Percentiles rank a stretch among this genome's conserved stretches.
Evolutionary conservation across 2,113 vertebrate genomes (phyloP).

Genomic region (Ranitomeya imitator): DNA sequence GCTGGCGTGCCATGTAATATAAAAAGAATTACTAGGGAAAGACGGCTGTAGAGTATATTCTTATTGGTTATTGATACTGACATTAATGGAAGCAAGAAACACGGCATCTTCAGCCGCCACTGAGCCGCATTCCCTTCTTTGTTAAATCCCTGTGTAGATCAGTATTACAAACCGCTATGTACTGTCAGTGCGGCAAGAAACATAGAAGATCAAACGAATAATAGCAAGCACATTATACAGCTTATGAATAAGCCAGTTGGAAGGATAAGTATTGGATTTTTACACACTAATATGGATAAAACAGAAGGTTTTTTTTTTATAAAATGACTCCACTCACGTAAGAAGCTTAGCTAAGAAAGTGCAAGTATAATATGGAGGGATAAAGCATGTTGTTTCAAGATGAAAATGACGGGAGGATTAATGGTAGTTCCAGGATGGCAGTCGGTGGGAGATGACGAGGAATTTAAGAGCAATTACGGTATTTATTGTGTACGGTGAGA

Average conservation of each 20-base stretch:
- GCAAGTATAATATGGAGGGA: constrained; percentile 27
- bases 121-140: constrained; percentile 4
- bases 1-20: not conserved
- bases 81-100: constrained; percentile 24
- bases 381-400: constrained; percentile 44
- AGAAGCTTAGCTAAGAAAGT: constrained; percentile 47
- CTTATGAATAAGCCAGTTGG: constrained; percentile 56
- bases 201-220: constrained; percentile 48
- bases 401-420: constrained; percentile 51
- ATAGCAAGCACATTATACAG: constrained; percentile 52
- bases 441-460: constrained; percentile 9
- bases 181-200: constrained; percentile 39
- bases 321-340: constrained; percentile 47
- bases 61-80: constrained; percentile 30
- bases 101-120: not conserved
- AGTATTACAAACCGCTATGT: constrained; percentile 40
- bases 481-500: constrained; percentile 14
- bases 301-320: constrained; percentile 40
- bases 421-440: constrained; percentile 45
- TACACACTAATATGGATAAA: constrained; percentile 51
- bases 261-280: constrained; percentile 49
- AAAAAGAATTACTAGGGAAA: constrained; percentile 26
- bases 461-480: constrained; percentile 46
- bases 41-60: not conserved
- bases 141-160: constrained; percentile 42